Evolutionary conservation across 2,888 invertebrate genomes (phyloP), one percentile per base, ranked within the genome.

Genomic region (Phyto melanocephala): DNA sequence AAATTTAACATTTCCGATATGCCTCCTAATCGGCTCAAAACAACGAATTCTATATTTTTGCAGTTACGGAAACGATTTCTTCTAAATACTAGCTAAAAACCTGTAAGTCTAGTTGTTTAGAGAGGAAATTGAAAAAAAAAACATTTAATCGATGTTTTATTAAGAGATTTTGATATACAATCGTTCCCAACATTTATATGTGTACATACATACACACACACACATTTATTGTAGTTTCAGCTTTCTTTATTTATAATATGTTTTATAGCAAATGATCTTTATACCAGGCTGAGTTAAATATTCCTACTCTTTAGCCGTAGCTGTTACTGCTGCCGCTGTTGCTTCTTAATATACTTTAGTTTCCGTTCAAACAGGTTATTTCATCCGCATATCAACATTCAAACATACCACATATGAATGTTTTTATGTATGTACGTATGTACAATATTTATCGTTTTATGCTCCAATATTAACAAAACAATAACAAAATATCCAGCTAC

Each of bases 281-380:
- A 65, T 58, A 15, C 47, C 62, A 47, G 15, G 52, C 35, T 75
- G 42, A 65, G 68, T 60, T 70, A 78, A 78, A 74, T 84, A 70
- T 81, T 83, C 56, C 70, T 67, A 67, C 75, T 84, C 82, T 80
- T 65, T 75, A 79, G 83, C 70, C 75, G 78, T 75, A 58, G 76
- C 50, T 65, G 68, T 17, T 56, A 75, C 56, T 72, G 71, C 60
- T 68, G 67, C 50, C 42, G 62, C 40, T 72, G 77, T 24, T 45
- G 75, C 80, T 83, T 80, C 81, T 84, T 82, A 82, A 78, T 84
- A 83, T 80, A 82, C 81, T 90, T 89, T 89, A 90, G 90, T 91
- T 91, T 91, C 91, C 91, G 91, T 88, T 91, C 87, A 89, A 90
- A 91, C 91, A 90, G 91, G 91, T 91, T 91, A 87, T 86, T 87